A percentile compares a stretch with the other conserved stretches of the same genome.
These are phyloP conservation scores for Achatina immaculata DNA, from an alignment of 1,140 invertebrate genomes.

Conservation along the genomic window DNA sequence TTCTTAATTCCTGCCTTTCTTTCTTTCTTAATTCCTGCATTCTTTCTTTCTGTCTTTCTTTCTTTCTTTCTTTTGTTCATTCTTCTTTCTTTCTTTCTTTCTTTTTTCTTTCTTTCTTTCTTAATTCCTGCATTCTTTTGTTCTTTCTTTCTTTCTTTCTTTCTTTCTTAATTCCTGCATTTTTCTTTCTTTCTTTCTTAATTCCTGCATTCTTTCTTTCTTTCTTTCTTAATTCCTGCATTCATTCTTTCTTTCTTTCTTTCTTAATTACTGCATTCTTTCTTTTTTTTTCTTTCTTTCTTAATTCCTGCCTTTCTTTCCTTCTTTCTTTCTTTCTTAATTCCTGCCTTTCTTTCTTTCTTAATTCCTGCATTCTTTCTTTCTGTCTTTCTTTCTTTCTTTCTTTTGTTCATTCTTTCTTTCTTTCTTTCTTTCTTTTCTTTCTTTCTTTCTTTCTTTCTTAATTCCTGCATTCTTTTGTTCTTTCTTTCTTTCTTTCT, in stretches of 20 bases:
- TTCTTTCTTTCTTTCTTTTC: neutral
- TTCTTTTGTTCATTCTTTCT: too few species aligned
- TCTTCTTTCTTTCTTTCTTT: conserved; percentile 5
- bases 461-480: too few species aligned
- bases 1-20: neutral
- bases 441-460: neutral
- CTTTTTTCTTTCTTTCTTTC: neutral
- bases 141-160: neutral
- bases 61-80: neutral
- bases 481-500: too few species aligned
- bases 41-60: neutral
- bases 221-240: too few species aligned
- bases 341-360: neutral
- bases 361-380: too few species aligned
- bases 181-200: neutral
- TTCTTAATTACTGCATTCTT: too few species aligned
- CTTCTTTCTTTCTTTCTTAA: neutral
- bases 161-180: too few species aligned
- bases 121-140: neutral
- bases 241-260: too few species aligned
- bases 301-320: neutral
- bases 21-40: neutral
- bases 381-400: too few species aligned
- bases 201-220: too few species aligned
- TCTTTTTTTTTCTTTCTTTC: too few species aligned